Percentiles rank a stretch among this genome's conserved stretches.
These are phyloP conservation scores for Dolichoris vasculosae DNA, from an alignment of 1,140 invertebrate genomes.

Conservation along the genomic window DNA sequence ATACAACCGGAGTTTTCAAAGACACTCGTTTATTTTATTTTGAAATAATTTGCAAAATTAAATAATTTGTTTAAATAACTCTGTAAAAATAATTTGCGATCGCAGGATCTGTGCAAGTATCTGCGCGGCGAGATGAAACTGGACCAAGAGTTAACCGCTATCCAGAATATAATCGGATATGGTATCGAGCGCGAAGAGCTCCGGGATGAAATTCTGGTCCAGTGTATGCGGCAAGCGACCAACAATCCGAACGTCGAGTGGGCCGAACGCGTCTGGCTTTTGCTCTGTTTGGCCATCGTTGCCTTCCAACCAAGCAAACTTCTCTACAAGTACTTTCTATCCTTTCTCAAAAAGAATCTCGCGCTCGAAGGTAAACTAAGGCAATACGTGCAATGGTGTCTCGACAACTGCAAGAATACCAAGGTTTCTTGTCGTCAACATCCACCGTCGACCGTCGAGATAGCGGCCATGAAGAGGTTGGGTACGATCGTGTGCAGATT, in stretches of 20 bases:
- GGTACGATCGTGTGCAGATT: slow-evolving; percentile 96
- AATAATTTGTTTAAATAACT: too few species aligned
- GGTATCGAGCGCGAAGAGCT: slow-evolving; percentile 92
- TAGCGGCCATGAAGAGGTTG: slow-evolving; percentile 92
- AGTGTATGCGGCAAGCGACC: slow-evolving; percentile 88
- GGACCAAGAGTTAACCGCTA: slow-evolving; percentile 86
- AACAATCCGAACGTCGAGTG: slow-evolving; percentile 89
- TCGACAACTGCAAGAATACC: slow-evolving; percentile 92
- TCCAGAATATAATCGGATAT: slow-evolving; percentile 89
- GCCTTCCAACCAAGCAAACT: slow-evolving; percentile 94
- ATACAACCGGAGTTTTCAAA: too few species aligned
- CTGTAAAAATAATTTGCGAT: slow-evolving; percentile 21
- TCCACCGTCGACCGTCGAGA: slow-evolving; percentile 94
- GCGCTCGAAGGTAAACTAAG: slow-evolving; percentile 81
- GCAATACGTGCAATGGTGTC: slow-evolving; percentile 94
- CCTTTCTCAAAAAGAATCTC: slow-evolving; percentile 85
- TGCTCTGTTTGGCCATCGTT: slow-evolving; percentile 91
- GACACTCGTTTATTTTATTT: too few species aligned
- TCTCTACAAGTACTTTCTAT: slow-evolving; percentile 84
- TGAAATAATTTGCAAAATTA: too few species aligned
- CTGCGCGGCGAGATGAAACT: slow-evolving; percentile 88
- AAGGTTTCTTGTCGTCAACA: slow-evolving; percentile 87
- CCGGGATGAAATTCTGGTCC: slow-evolving; percentile 91
- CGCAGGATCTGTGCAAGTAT: slow-evolving; percentile 89
- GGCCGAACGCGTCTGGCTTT: slow-evolving; percentile 89